Conservation (phyloP, 2,113 vertebrate species). For the Tylochromis polylepis region DNA sequence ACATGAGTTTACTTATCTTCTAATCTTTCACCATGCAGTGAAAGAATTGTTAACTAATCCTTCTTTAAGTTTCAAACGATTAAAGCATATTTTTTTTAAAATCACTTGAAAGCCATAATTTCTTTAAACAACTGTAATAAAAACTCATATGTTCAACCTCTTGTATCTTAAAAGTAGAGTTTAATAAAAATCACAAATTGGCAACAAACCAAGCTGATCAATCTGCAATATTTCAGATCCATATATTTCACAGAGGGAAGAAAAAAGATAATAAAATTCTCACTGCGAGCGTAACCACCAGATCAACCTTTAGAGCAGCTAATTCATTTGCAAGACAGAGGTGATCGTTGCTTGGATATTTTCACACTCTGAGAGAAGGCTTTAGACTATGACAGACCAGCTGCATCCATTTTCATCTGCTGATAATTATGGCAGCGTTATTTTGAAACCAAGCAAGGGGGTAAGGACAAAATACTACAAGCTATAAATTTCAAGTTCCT, state of each 20-base stretch:
- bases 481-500: conserved; percentile 79
- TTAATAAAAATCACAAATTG: not conserved
- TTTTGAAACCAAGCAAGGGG: conserved; percentile 74
- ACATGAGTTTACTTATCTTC: not conserved
- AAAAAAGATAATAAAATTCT: not conserved
- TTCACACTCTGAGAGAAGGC: conserved; percentile 9
- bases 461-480: conserved; percentile 74
- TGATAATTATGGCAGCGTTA: conserved; percentile 70
- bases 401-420: conserved; percentile 73
- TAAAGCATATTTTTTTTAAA: not conserved
- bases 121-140: not conserved
- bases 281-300: not conserved
- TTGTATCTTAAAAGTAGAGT: not conserved
- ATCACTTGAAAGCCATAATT: not conserved
- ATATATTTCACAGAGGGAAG: not conserved
- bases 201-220: accelerated
- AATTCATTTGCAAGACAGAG: not conserved
- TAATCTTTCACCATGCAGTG: not conserved
- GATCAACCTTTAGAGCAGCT: not conserved
- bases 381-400: conserved; percentile 50
- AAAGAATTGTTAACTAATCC: not conserved
- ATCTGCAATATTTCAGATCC: not conserved
- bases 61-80: not conserved
- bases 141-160: not conserved
- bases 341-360: conserved; percentile 36